Percentiles rank a stretch among this genome's conserved stretches.
Evolutionary conservation across 1,140 invertebrate species (phyloP).

Genomic region (Lepeophtheirus salmonis): DNA sequence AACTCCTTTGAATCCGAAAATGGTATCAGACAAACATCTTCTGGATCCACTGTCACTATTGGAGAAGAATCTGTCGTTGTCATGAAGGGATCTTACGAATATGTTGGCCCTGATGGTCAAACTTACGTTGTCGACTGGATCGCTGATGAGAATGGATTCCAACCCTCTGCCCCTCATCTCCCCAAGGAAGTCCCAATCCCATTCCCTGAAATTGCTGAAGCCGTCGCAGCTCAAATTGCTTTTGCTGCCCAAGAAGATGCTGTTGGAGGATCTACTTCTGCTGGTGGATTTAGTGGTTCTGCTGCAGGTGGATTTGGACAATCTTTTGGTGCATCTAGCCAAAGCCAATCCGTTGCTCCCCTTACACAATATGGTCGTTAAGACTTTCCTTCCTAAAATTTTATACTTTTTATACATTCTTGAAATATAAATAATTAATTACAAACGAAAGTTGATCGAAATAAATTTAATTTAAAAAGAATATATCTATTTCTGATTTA

Average conservation of each 20-base stretch:
- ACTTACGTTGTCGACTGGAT: constrained; percentile 38
- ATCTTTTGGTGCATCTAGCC: not conserved
- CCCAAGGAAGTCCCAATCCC: constrained; percentile 13
- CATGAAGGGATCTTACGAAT: constrained; percentile 6
- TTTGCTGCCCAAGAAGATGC: constrained; percentile 8
- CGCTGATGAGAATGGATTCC: constrained; percentile 42
- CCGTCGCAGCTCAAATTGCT: constrained; percentile 9
- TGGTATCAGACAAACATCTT: not conserved
- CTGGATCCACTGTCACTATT: not conserved
- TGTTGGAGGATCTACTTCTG: not conserved
- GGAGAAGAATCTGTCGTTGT: not conserved
- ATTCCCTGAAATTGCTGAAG: constrained; percentile 14
- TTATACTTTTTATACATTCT: too few species aligned
- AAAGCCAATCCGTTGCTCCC: not conserved
- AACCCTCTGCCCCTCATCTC: constrained; percentile 31
- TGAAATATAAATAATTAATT: too few species aligned
- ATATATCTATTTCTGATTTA: too few species aligned
- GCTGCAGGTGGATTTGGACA: not conserved
- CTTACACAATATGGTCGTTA: not conserved
- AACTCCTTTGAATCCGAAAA: constrained; percentile 3
- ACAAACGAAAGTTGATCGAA: too few species aligned
- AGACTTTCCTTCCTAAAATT: too few species aligned
- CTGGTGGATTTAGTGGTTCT: not conserved
- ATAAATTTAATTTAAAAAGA: too few species aligned
- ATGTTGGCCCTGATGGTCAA: constrained; percentile 26